Percentiles rank a stretch among this genome's conserved stretches.
Evolutionary conservation across 2,888 invertebrate species (phyloP).

Genomic region (Brachypalpus laphriformis): DNA sequence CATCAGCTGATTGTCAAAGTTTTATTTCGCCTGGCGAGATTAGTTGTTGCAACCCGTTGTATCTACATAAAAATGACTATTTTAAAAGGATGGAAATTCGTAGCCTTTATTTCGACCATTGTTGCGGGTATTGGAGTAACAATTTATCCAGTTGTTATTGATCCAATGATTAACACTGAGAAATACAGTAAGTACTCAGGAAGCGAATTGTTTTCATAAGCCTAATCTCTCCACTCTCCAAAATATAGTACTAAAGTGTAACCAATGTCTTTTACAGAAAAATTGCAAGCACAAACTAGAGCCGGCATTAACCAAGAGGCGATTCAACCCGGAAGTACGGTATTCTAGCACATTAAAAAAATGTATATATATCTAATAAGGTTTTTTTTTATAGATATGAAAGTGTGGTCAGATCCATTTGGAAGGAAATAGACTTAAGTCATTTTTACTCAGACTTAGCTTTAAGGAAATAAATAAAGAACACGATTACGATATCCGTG

Average conservation of each 20-base stretch:
- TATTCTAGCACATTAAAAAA: not conserved
- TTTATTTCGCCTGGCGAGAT: not conserved
- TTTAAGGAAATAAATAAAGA: not conserved
- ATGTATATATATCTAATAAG: constrained; percentile 10
- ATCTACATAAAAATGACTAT: constrained; percentile 76
- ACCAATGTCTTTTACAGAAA: constrained; percentile 17
- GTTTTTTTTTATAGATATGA: constrained; percentile 83
- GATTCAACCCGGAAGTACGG: constrained; percentile 85
- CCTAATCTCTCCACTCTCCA: constrained; percentile 21
- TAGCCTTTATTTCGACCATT: constrained; percentile 84
- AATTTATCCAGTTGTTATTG: constrained; percentile 85
- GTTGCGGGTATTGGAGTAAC: constrained; percentile 84
- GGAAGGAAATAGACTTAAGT: constrained; percentile 80
- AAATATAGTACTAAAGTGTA: constrained; percentile 25
- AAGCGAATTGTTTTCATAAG: constrained; percentile 41
- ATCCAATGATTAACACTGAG: constrained; percentile 86
- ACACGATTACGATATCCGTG: no score
- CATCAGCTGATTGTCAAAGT: constrained; percentile 55
- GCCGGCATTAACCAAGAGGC: constrained; percentile 84
- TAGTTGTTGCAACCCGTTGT: not conserved
- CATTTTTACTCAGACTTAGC: not conserved
- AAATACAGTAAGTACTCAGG: constrained; percentile 84
- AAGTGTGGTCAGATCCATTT: constrained; percentile 85
- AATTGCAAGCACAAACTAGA: constrained; percentile 80
- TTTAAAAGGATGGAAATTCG: constrained; percentile 85